A percentile compares a stretch with the other conserved stretches of the same genome.
These are phyloP conservation scores for Gerris lacustris DNA, from an alignment of 2,888 invertebrate genomes.

Conservation along the genomic window DNA sequence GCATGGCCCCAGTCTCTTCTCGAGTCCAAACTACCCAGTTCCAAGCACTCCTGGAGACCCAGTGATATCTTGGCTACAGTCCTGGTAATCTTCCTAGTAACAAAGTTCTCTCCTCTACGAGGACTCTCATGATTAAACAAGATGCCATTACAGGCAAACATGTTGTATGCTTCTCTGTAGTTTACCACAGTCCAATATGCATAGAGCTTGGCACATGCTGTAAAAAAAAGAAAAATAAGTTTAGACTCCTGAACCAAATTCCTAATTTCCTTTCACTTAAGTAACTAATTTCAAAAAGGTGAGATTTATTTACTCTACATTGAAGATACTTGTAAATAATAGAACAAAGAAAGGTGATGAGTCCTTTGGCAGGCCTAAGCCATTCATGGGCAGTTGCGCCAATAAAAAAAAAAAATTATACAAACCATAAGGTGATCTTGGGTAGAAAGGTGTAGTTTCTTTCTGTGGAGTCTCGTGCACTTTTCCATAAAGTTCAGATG, in stretches of 20 bases:
- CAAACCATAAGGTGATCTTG: constrained; percentile 89
- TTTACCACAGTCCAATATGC: constrained; percentile 94
- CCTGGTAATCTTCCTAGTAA: constrained; percentile 93
- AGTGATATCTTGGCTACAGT: constrained; percentile 92
- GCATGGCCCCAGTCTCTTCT: constrained; percentile 98
- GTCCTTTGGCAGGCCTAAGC: too few relatives aligned
- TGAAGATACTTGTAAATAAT: neutral
- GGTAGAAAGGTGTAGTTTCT: constrained; percentile 92
- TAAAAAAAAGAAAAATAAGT: constrained; percentile 23
- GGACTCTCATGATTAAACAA: constrained; percentile 96
- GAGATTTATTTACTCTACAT: too few relatives aligned
- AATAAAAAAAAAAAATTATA: too few relatives aligned
- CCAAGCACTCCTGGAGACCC: constrained; percentile 70
- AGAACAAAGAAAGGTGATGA: neutral
- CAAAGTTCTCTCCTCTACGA: constrained; percentile 91
- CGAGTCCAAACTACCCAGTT: constrained; percentile 89
- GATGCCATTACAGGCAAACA: constrained; percentile 93
- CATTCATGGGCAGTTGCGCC: too few relatives aligned
- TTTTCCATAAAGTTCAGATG: constrained; percentile 89
- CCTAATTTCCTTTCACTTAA: too few relatives aligned
- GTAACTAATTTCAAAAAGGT: too few relatives aligned
- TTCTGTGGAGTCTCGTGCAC: constrained; percentile 84
- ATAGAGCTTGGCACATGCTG: constrained; percentile 90
- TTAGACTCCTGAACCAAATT: constrained; percentile 1
- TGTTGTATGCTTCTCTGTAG: constrained; percentile 87